Percentiles rank a stretch among this genome's conserved stretches.
phyloP scores from a whole-genome alignment of 2,888 invertebrate genomes.

The Quadroppia sp. region DNA sequence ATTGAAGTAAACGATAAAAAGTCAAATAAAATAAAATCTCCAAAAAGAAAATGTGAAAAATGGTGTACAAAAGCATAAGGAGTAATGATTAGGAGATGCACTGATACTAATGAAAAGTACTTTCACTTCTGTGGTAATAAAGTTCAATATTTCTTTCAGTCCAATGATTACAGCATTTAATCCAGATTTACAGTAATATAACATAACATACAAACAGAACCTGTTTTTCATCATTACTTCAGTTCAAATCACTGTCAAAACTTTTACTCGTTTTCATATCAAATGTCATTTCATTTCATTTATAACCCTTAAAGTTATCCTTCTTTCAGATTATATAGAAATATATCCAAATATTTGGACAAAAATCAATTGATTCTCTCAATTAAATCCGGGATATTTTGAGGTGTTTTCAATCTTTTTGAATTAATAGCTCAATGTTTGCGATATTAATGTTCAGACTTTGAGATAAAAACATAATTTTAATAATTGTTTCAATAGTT shows the following conservation, averaged over 20 bases:
- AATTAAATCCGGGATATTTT: too few species aligned
- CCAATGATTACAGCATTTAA: slow-evolving; percentile 17
- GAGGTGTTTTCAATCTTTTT: too few species aligned
- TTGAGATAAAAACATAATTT: too few species aligned
- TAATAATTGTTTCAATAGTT: too few species aligned
- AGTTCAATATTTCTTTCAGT: slow-evolving; percentile 3
- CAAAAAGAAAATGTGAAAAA: not conserved
- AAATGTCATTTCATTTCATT: not conserved
- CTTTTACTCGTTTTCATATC: not conserved
- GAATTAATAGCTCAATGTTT: too few species aligned
- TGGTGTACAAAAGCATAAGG: not conserved
- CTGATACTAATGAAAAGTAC: not conserved
- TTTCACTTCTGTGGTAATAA: not conserved
- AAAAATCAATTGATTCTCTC: too few species aligned
- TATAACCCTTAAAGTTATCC: not conserved
- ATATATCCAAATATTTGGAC: too few species aligned
- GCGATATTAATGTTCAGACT: too few species aligned
- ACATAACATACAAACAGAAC: not conserved
- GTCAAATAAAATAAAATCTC: not conserved
- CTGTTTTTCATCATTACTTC: slow-evolving; percentile 5
- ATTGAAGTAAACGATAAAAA: slow-evolving; percentile 1
- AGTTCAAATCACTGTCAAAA: not conserved
- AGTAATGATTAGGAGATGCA: not conserved
- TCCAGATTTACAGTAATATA: slow-evolving; percentile 19
- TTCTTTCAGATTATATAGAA: not conserved